Conservation (phyloP, 92 coral and sea anemone genomes). For the Anthopleura xanthogrammica region DNA sequence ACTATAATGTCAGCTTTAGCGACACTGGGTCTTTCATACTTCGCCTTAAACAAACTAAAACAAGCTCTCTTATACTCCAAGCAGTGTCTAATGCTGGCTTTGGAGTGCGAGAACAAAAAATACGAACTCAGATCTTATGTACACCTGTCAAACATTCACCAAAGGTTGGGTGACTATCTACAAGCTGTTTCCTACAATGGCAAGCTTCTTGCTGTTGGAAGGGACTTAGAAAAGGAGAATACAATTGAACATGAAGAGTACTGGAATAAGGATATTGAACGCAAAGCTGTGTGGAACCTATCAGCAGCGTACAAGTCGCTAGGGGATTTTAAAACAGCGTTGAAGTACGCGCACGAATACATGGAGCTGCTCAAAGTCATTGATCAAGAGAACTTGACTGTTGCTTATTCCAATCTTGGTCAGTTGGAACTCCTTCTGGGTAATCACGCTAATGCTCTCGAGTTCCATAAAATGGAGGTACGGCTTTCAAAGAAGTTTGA, state of each 20-base stretch:
- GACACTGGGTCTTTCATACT: conserved; percentile 52
- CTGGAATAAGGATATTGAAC: conserved; percentile 72
- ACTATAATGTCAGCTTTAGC: conserved; percentile 64
- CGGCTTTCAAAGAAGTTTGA: conserved; percentile 61
- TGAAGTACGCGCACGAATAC: conserved; percentile 64
- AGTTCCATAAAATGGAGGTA: conserved; percentile 67
- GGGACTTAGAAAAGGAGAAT: conserved; percentile 49
- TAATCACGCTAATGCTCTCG: conserved; percentile 58
- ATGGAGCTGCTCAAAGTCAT: conserved; percentile 54
- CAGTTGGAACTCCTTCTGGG: conserved; percentile 69
- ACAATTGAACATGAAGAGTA: conserved; percentile 15
- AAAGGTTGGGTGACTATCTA: conserved; percentile 63
- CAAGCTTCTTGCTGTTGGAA: conserved; percentile 72
- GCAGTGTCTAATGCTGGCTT: conserved; percentile 58
- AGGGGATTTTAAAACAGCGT: conserved; percentile 65
- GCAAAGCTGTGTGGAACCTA: conserved; percentile 80
- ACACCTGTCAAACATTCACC: conserved; percentile 69
- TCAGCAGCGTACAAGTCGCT: conserved; percentile 74
- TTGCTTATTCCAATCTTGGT: conserved; percentile 69
- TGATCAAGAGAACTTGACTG: conserved; percentile 51
- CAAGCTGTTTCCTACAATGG: conserved; percentile 79
- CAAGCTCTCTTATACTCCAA: conserved; percentile 52
- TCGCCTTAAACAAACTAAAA: conserved; percentile 39
- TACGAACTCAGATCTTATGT: conserved; percentile 73
- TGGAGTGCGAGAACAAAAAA: conserved; percentile 53